Evolutionary conservation across 2,888 invertebrate genomes (phyloP).

Genomic region (Phaonia tiefii): DNA sequence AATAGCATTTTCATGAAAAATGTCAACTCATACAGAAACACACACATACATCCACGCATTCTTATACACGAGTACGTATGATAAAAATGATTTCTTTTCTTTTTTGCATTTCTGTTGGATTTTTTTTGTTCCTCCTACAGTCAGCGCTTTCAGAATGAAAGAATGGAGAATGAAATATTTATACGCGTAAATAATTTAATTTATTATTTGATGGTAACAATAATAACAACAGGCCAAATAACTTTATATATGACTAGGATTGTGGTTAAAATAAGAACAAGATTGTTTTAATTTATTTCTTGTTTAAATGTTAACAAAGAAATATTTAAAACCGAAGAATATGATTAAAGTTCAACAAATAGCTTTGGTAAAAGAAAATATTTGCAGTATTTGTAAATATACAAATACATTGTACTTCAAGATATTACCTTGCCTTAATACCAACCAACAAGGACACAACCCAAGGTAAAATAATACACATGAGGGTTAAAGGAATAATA

Average conservation of each 20-base stretch:
- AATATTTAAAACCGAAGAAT: neutral
- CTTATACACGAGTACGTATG: neutral
- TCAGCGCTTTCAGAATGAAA: constrained; percentile 8
- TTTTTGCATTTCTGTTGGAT: constrained; percentile 10
- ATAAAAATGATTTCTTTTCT: neutral
- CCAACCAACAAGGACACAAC: too few relatives aligned
- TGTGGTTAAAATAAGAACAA: constrained; percentile 35
- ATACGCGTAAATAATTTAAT: constrained; percentile 67
- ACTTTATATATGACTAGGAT: constrained; percentile 49
- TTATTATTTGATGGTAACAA: constrained; percentile 63
- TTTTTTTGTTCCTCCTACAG: neutral
- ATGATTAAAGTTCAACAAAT: constrained; percentile 49
- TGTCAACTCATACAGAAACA: neutral
- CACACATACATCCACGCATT: neutral
- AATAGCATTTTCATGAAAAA: constrained; percentile 41
- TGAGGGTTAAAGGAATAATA: too few relatives aligned
- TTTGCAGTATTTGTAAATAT: too few relatives aligned
- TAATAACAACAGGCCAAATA: constrained; percentile 24
- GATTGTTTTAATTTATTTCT: too few relatives aligned
- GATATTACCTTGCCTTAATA: too few relatives aligned
- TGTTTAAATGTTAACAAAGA: constrained; percentile 30
- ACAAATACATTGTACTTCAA: too few relatives aligned
- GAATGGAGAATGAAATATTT: constrained; percentile 20
- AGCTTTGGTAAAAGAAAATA: constrained; percentile 36
- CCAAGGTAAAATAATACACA: too few relatives aligned